Evolutionary conservation across 2,797 vertebrate species (phyloP), one percentile per base, ranked within the genome.

Genomic region (Allobates femoralis): DNA sequence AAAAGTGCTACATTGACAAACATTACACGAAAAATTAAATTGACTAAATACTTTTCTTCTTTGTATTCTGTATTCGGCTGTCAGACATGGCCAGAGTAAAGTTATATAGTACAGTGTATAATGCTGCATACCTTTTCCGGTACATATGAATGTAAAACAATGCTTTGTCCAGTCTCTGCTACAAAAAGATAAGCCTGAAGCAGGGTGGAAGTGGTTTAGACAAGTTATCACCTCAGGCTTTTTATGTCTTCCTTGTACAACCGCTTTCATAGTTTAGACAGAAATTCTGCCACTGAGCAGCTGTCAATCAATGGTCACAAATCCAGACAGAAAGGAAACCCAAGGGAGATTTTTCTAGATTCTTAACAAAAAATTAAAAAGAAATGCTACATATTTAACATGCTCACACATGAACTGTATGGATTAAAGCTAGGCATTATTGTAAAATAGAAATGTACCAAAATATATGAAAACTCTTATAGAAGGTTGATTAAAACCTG

Each of bases 161-260:
- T n/a, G 37, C 77, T 60, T 32, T 28, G 46, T 66, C 16, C 37
- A 64, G 28, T 86, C 37, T 78, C 83, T 81, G 85, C 41, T 81
- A 51, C 28, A 34, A 53, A 30, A 18, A 76, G 69, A 86, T 86
- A 81, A 86, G 56, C 69, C 58, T 21, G 16, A 64, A 12, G 14
- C 41, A 41, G 56, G 56, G 58, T 86, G 85, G 79, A 81, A 86
- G 79, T 81, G 69, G 69, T 30, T 86, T 15, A 75, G 55, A 81
- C 77, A 56, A 34, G 19, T 86, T 76, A 86, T 81, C 56, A 66
- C 67, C 51, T 10, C 19, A 51, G 23, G 34, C n/a, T 84, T 66
- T 84, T 53, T 84, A 53, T 74, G 53, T 69, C 66, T 85, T 30
- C 75, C 50, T 58, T 80, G 62, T 69, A 60, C 37, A 62, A 80